Conservation (phyloP, 53 echinoderm and acorn worm species). For the Paracentrotus lividus region DNA sequence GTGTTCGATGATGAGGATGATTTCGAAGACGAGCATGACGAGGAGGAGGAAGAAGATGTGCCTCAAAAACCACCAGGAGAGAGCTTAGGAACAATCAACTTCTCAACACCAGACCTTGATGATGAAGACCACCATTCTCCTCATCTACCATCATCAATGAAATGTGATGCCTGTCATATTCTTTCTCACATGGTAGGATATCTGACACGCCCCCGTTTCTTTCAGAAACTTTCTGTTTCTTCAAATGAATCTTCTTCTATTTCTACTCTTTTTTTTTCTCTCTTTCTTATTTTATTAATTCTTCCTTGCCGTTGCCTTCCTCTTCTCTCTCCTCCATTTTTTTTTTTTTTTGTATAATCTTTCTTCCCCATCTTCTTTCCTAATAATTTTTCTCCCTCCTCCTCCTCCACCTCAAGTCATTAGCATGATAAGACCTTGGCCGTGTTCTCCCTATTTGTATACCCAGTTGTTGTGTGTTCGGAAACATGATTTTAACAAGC, state of each 20-base stretch:
- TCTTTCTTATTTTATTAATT: neutral
- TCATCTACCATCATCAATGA: conserved; percentile 84
- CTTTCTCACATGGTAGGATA: conserved; percentile 82
- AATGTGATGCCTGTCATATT: conserved; percentile 94
- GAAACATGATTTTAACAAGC: too few species aligned
- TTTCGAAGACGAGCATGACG: conserved; percentile 51
- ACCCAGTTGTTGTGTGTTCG: too few species aligned
- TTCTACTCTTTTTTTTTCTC: neutral
- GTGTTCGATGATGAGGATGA: conserved; percentile 30
- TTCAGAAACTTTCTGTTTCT: neutral
- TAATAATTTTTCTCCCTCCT: too few species aligned
- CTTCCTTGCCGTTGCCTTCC: neutral
- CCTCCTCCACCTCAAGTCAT: too few species aligned
- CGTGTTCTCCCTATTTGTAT: too few species aligned
- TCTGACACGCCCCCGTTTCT: neutral
- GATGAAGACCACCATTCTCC: conserved; percentile 84
- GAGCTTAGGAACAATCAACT: conserved; percentile 61
- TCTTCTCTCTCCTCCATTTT: neutral
- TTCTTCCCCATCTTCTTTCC: too few species aligned
- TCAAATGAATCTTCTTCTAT: too few species aligned
- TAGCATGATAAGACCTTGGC: too few species aligned
- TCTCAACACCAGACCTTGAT: conserved; percentile 81
- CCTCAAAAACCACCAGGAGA: neutral
- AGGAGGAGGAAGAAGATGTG: conserved; percentile 57
- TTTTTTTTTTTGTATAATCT: neutral